phyloP scores from a whole-genome alignment of 2,113 vertebrate genomes.

The Regulus satrapa region DNA sequence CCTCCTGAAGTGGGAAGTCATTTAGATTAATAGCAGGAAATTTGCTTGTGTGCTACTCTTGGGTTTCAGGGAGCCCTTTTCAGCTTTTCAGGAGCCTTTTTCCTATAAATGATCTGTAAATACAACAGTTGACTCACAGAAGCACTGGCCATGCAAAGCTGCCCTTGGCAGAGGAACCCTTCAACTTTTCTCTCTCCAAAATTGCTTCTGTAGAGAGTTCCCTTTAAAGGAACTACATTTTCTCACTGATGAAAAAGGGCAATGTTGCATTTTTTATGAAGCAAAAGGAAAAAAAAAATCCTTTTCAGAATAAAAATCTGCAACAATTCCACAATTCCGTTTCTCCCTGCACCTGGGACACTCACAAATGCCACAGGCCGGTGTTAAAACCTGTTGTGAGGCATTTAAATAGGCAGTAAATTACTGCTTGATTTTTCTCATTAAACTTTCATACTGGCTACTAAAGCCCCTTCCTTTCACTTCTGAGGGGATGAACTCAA shows the following conservation, averaged over 20 bases:
- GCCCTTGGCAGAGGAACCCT: not conserved
- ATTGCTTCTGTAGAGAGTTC: not conserved
- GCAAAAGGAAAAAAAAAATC: not conserved
- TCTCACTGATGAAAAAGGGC: conserved; percentile 45
- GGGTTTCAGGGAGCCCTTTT: not conserved
- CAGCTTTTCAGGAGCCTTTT: not conserved
- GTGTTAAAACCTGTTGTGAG: not conserved
- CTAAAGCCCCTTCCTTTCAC: not conserved
- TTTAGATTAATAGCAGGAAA: not conserved
- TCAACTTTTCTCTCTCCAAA: not conserved
- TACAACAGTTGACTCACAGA: not conserved
- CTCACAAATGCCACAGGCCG: not conserved
- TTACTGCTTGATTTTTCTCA: conserved; percentile 30
- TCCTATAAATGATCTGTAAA: not conserved
- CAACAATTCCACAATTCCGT: not conserved
- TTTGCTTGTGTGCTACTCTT: not conserved
- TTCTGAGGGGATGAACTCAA: not conserved
- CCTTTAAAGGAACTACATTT: conserved; percentile 12
- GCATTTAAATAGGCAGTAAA: not conserved
- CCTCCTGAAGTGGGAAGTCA: not conserved
- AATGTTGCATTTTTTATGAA: conserved; percentile 41
- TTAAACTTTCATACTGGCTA: not conserved
- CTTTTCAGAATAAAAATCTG: conserved; percentile 10
- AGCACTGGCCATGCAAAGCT: not conserved
- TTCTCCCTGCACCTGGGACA: not conserved